A percentile compares a stretch with the other conserved stretches of the same genome.
phyloP scores from a whole-genome alignment of 2,113 vertebrate genomes.

The Corythoichthys haematopterus region DNA sequence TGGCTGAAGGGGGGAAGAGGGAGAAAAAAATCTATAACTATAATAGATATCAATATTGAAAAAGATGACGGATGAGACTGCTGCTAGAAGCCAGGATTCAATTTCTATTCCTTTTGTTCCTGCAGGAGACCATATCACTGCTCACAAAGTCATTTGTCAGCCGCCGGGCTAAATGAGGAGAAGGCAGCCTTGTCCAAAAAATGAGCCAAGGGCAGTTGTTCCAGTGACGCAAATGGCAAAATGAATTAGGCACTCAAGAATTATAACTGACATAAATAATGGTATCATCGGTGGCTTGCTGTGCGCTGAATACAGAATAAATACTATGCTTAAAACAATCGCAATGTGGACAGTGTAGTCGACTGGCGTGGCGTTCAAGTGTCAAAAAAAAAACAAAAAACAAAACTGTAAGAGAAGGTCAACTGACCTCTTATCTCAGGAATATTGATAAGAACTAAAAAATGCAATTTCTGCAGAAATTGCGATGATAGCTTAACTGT shows the following conservation, averaged over 20 bases:
- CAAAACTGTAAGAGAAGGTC: background rate
- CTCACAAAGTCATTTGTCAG: slow-evolving; percentile 58
- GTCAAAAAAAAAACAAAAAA: background rate
- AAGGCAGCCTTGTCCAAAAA: slow-evolving; percentile 45
- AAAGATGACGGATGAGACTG: slow-evolving; percentile 67
- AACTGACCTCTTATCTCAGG: slow-evolving; percentile 1
- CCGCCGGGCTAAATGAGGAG: slow-evolving; percentile 45
- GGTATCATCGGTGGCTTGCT: slow-evolving; percentile 37
- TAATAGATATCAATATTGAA: slow-evolving; percentile 67
- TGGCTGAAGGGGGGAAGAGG: slow-evolving; percentile 23
- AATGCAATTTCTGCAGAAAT: too few relatives aligned
- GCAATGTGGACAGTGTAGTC: background rate
- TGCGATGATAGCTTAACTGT: too few relatives aligned
- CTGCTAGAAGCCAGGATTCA: slow-evolving; percentile 55
- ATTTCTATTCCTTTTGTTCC: slow-evolving; percentile 55
- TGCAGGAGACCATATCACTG: slow-evolving; percentile 48
- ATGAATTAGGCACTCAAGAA: slow-evolving; percentile 44
- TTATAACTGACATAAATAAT: slow-evolving; percentile 48
- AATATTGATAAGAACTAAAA: background rate
- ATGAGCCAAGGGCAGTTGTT: slow-evolving; percentile 52
- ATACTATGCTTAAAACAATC: slow-evolving; percentile 1
- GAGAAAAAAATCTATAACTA: slow-evolving; percentile 52
- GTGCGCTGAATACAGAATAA: slow-evolving; percentile 26
- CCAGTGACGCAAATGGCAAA: slow-evolving; percentile 48
- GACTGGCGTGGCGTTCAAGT: background rate